Percentiles rank a stretch among this genome's conserved stretches.
These are phyloP conservation scores for Punctoribates punctum DNA, from an alignment of 2,888 invertebrate genomes.

Conservation along the genomic window DNA sequence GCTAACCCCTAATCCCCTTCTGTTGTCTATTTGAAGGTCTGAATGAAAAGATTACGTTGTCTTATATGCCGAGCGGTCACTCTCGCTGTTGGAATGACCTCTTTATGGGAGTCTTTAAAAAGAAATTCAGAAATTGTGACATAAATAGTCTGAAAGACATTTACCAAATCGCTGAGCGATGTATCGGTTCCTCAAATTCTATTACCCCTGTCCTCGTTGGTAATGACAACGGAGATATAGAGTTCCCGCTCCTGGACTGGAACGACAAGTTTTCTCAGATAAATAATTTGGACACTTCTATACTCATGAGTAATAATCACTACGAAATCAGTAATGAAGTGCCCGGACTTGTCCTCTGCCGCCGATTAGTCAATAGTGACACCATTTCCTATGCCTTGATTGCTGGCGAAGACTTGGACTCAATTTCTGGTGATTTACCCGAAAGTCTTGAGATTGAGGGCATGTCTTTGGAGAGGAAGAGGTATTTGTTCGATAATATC, in stretches of 20 bases:
- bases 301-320: conserved; percentile 35
- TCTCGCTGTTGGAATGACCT: conserved; percentile 40
- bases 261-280: conserved; percentile 26
- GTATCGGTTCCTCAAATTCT: background rate
- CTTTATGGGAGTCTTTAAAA: conserved; percentile 41
- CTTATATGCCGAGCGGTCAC: conserved; percentile 39
- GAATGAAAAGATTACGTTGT: conserved; percentile 35
- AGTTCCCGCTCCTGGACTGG: conserved; percentile 38
- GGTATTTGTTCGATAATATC: conserved; percentile 35
- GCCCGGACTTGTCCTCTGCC: conserved; percentile 38
- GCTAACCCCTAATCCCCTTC: background rate
- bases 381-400: conserved; percentile 34
- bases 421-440: conserved; percentile 21
- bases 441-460: conserved; percentile 24
- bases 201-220: conserved; percentile 38
- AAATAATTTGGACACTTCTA: conserved; percentile 11
- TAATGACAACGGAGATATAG: conserved; percentile 28
- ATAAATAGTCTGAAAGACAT: conserved; percentile 27
- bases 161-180: conserved; percentile 35
- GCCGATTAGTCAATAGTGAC: conserved; percentile 18
- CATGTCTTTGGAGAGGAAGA: conserved; percentile 7
- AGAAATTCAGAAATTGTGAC: conserved; percentile 39
- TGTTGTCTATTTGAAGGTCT: background rate
- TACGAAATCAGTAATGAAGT: conserved; percentile 39
- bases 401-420: conserved; percentile 29